Base-by-base conservation (phyloP, 2,888 invertebrate genomes). In the Branchellion lobata region DNA sequence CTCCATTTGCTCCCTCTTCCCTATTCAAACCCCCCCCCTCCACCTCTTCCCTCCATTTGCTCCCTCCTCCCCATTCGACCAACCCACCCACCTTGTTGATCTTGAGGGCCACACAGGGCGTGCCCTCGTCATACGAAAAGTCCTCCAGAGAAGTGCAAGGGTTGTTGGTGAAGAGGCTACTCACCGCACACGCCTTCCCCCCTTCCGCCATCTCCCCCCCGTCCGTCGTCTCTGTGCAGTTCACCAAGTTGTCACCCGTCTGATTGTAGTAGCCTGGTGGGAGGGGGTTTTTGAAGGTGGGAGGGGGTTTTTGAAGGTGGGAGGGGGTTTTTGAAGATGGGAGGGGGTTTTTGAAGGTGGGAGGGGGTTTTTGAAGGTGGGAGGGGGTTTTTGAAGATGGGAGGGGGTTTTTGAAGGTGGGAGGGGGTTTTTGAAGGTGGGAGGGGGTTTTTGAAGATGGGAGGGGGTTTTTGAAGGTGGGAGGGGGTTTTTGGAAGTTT, bases 1-100 rank as follows among this genome's bases (percentile, higher is more conserved):
- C n/a, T n/a, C n/a, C n/a, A n/a, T n/a, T n/a, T n/a, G n/a, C n/a
- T n/a, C n/a, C n/a, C n/a, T n/a, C n/a, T n/a, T n/a, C n/a, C n/a
- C n/a, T n/a, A n/a, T n/a, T n/a, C n/a, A n/a, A n/a, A n/a, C n/a
- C n/a, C n/a, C n/a, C n/a, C n/a, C n/a, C n/a, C n/a, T n/a, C n/a
- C n/a, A n/a, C n/a, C n/a, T n/a, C n/a, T n/a, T n/a, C n/a, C n/a
- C n/a, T n/a, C n/a, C n/a, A n/a, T n/a, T n/a, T n/a, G n/a, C n/a
- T n/a, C n/a, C n/a, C n/a, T n/a, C n/a, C n/a, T n/a, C n/a, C n/a
- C n/a, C n/a, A n/a, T n/a, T n/a, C n/a, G n/a, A n/a, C n/a, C n/a
- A n/a, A n/a, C n/a, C n/a, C n/a, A n/a, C 79, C 34, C n/a, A 82
- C 82, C 79, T 79, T 81, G 77, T 82, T 82, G 78, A 82, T 80